A percentile compares a stretch with the other conserved stretches of the same genome.
Evolutionary conservation across 2,888 invertebrate species (phyloP).

Genomic region (Xylota sylvarum): DNA sequence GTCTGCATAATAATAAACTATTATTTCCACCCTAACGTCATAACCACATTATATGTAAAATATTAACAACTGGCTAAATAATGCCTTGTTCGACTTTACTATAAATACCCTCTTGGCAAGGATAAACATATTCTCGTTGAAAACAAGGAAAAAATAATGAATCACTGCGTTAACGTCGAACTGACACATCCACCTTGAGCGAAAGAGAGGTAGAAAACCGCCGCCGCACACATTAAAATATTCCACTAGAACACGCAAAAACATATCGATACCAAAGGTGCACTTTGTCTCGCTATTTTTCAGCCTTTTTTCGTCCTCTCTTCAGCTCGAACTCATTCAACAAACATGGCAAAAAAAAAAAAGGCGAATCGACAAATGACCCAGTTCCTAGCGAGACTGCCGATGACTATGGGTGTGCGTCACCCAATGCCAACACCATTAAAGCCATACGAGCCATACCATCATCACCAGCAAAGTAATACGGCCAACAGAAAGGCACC

Average conservation of each 20-base stretch:
- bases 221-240: slow-evolving; percentile 27
- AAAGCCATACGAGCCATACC: slow-evolving; percentile 11
- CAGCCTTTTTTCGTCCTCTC: background rate
- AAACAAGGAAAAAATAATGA: background rate
- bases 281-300: slow-evolving; percentile 14
- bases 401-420: slow-evolving; percentile 12
- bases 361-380: slow-evolving; percentile 50
- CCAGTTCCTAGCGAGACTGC: slow-evolving; percentile 53
- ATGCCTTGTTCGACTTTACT: background rate
- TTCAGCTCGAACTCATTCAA: background rate
- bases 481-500: slow-evolving; percentile 40
- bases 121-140: slow-evolving; percentile 32
- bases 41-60: background rate
- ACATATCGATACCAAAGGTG: slow-evolving; percentile 39
- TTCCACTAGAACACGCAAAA: slow-evolving; percentile 39
- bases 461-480: background rate
- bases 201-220: too few species aligned
- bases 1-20: background rate
- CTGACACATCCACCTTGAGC: slow-evolving; percentile 30
- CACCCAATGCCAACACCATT: background rate
- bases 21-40: background rate
- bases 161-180: slow-evolving; percentile 37
- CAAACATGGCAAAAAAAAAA: slow-evolving; percentile 31
- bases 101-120: slow-evolving; percentile 15
- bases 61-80: background rate